Conservation (phyloP, 2,113 vertebrate genomes). For the Phasianus colchicus region DNA sequence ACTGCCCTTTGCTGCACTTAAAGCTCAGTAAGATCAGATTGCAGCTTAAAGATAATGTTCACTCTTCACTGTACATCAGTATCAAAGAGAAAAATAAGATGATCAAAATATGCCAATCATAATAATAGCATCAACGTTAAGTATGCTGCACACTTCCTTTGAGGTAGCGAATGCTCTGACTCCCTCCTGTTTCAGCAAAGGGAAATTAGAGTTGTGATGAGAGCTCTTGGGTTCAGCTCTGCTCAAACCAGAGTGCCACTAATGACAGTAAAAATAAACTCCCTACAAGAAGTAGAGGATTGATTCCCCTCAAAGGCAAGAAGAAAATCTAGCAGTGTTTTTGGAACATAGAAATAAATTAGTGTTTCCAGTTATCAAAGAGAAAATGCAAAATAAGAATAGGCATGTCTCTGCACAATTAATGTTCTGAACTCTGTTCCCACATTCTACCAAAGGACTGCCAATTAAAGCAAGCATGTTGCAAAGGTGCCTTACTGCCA, state of each 20-base stretch:
- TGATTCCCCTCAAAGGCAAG: neutral
- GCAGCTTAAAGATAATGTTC: conserved; percentile 51
- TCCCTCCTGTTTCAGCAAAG: conserved; percentile 7
- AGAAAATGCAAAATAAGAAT: neutral
- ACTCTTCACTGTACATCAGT: conserved; percentile 35
- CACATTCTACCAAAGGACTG: neutral
- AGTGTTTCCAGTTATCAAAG: neutral
- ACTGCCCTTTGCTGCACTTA: conserved; percentile 42
- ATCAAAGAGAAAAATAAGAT: conserved; percentile 47
- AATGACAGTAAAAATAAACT: neutral
- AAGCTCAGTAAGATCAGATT: conserved; percentile 55
- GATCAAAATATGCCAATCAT: conserved; percentile 65
- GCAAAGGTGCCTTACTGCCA: neutral
- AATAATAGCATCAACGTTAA: conserved; percentile 17
- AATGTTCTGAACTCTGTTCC: neutral
- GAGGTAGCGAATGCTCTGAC: neutral
- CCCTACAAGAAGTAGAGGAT: neutral
- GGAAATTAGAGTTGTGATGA: neutral
- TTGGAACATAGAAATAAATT: neutral
- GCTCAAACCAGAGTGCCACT: neutral
- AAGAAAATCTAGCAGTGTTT: neutral
- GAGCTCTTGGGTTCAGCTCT: neutral
- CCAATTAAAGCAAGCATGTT: neutral
- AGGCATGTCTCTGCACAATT: neutral
- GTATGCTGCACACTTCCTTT: neutral